Conservation (phyloP, 2,888 invertebrate species). For the Lasius fuliginosus region DNA sequence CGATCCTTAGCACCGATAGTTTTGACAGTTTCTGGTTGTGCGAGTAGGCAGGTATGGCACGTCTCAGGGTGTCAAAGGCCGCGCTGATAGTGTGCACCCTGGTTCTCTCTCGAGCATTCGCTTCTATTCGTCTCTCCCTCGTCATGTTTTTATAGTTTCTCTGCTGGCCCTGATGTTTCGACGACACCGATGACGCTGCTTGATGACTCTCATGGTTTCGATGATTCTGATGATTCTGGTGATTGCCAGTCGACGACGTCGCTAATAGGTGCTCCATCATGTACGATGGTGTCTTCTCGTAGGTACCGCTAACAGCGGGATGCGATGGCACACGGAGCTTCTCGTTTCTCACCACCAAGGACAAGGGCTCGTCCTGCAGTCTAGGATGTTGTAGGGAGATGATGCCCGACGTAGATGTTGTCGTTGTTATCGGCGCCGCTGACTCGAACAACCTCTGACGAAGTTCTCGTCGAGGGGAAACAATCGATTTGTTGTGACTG, state of each 20-base stretch:
- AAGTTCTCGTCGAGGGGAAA: constrained; percentile 70
- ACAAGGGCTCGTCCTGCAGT: constrained; percentile 89
- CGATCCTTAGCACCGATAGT: constrained; percentile 96
- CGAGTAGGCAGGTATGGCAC: constrained; percentile 95
- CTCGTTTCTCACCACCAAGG: constrained; percentile 87
- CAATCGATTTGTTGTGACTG: constrained; percentile 52
- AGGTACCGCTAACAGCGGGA: constrained; percentile 86
- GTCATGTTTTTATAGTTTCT: constrained; percentile 99
- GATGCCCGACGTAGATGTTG: constrained; percentile 72
- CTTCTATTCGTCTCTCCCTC: constrained; percentile 96
- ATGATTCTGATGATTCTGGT: constrained; percentile 76
- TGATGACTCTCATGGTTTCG: constrained; percentile 39
- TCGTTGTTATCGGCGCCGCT: constrained; percentile 68
- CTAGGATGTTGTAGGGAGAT: constrained; percentile 66
- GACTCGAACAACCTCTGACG: constrained; percentile 71
- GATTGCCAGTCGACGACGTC: constrained; percentile 66
- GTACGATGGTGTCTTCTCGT: constrained; percentile 74
- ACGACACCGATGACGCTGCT: constrained; percentile 48
- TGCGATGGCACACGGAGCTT: constrained; percentile 88
- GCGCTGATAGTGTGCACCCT: constrained; percentile 98
- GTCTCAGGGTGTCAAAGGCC: constrained; percentile 95
- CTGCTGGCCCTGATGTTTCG: constrained; percentile 87
- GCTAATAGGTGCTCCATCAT: constrained; percentile 62
- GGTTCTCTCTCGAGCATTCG: constrained; percentile 97
- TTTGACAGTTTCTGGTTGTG: constrained; percentile 98